These are phyloP conservation scores for Linurgus olivaceus DNA, from an alignment of 2,797 vertebrate species.

Conservation along the genomic window DNA sequence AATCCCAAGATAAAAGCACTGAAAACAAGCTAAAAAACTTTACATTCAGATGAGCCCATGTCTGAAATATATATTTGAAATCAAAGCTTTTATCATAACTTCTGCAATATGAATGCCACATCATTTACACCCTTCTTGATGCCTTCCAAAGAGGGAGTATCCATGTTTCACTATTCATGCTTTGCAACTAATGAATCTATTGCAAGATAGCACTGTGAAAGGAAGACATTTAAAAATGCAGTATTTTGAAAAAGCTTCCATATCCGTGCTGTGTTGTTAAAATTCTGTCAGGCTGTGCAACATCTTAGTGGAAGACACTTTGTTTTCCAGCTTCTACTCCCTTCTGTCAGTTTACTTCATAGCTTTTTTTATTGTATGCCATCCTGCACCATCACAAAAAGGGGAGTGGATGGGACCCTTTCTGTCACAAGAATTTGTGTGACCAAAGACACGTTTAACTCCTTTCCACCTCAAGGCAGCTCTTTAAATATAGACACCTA, in stretches of 20 bases:
- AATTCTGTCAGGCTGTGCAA: background rate
- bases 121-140: background rate
- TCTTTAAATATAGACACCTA: background rate
- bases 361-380: background rate
- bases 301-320: background rate
- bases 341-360: background rate
- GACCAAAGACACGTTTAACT: background rate
- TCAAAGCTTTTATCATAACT: background rate
- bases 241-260: slow-evolving; percentile 2
- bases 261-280: background rate
- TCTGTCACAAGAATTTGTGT: background rate
- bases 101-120: background rate
- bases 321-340: background rate
- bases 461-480: background rate
- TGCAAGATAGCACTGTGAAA: background rate
- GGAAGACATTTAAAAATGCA: background rate
- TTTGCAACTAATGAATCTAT: slow-evolving; percentile 7
- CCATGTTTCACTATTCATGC: background rate
- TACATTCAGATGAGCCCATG: background rate
- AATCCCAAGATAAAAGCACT: background rate
- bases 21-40: background rate
- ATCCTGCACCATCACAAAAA: background rate
- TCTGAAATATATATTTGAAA: background rate
- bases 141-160: background rate
- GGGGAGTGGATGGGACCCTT: background rate